Percentiles rank a stretch among this genome's conserved stretches.
Evolutionary conservation across 1,140 invertebrate genomes (phyloP).

Genomic region (Hypothenemus hampei): DNA sequence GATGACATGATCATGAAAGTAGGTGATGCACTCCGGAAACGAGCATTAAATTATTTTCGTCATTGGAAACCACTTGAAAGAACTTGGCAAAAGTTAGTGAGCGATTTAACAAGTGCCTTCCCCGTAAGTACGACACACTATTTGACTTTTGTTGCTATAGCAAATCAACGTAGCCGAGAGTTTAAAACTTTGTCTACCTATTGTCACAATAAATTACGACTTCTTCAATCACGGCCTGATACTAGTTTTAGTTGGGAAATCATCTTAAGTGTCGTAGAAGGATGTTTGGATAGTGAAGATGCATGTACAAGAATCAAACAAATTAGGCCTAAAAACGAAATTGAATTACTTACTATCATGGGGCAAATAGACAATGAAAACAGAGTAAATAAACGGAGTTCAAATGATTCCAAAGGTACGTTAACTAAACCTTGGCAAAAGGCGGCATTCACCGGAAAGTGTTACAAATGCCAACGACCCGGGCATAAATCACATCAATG

Average conservation of each 20-base stretch:
- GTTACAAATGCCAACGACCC: background rate
- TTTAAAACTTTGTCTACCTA: no score
- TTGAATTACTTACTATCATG: slow-evolving; percentile 5
- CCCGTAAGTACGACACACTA: background rate
- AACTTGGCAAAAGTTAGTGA: slow-evolving; percentile 1
- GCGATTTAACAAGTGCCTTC: background rate
- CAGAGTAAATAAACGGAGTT: background rate
- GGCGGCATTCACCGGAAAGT: background rate
- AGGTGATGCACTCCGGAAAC: no score
- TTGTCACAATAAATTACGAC: no score
- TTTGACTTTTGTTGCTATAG: background rate
- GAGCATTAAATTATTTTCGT: no score
- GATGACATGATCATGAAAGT: no score
- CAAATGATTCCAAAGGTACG: background rate
- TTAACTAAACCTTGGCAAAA: no score
- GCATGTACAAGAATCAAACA: background rate
- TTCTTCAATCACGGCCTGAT: background rate
- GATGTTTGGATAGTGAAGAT: background rate
- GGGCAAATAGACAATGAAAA: slow-evolving; percentile 4
- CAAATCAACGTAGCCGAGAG: background rate
- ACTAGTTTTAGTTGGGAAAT: background rate
- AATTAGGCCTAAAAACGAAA: slow-evolving; percentile 8
- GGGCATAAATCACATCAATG: slow-evolving; percentile 3
- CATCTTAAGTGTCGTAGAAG: background rate
- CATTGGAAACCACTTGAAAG: background rate